Base-by-base conservation (phyloP, 2,113 vertebrate genomes). In the Jaculus jaculus region DNA sequence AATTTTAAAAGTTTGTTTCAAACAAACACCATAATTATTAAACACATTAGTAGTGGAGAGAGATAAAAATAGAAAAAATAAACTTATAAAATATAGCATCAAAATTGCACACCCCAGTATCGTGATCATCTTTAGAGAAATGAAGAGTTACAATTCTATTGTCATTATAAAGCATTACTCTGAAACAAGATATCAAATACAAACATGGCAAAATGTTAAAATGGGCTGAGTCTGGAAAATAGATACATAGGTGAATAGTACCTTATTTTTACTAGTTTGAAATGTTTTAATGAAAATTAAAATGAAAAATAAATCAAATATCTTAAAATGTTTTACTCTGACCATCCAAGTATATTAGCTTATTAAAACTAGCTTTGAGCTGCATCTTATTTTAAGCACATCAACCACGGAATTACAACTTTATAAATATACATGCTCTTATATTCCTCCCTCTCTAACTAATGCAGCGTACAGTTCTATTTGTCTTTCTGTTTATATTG, bases 281-380 rank as follows among this genome's bases (percentile, higher is more conserved):
- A 94, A 83, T 86, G 83, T 54, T 77, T 34, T 66, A 63, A 91
- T 86, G 75, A 89, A 90, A 91, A 58, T 39, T 91, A 87, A 84
- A 77, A 69, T 20, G 17, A 84, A 93, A 89, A 84, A 88, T 18
- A 91, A 82, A 84, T n/a, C 7, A 90, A 86, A 42, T 63, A 1
- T 82, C 24, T 24, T 28, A 2, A 75, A 24, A 13, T 60, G 65
- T 79, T 72, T 89, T 87, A 51, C 39, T 30, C 34, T 32, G 13
- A 3, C 47, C 26, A 69, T 54, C 21, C 23, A 3, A 73, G 2
- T 65, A 84, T n/a, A 16, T 28, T 66, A 66, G 9, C 16, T 17
- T 34, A 7, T 89, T 75, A 20, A 28, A 24, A 88, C n/a, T 28
- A 72, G 24, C 93, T 75, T 11, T 21, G 20, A 92, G 18, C 10